Evolutionary conservation across 37 sponge, comb jelly and placozoan genomes (phyloP).

Genomic region (Dysidea cf. avara): DNA sequence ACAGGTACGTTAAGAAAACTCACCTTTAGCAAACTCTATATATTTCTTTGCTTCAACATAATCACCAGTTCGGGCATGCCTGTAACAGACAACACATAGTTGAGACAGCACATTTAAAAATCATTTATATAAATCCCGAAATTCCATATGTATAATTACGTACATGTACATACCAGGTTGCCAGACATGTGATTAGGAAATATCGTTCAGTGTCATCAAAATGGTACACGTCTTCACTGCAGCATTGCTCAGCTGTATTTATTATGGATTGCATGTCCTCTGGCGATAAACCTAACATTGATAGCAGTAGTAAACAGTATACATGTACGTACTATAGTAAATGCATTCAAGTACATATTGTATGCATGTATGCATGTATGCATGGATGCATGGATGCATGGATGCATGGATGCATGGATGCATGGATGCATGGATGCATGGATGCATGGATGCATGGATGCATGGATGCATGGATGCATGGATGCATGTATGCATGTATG

Average conservation of each 20-base stretch:
- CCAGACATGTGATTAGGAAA: conserved; percentile 60
- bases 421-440: neutral
- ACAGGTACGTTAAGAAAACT: too few species aligned
- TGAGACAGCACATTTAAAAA: too few species aligned
- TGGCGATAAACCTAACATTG: conserved; percentile 35
- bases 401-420: neutral
- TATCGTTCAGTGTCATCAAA: conserved; percentile 70
- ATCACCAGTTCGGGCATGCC: conserved; percentile 50
- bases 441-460: neutral
- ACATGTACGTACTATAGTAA: neutral
- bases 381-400: neutral
- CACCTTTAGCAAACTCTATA: conserved; percentile 29
- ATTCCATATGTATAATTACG: neutral
- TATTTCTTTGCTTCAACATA: conserved; percentile 19
- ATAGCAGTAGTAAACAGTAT: too few species aligned
- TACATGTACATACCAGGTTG: conserved; percentile 53
- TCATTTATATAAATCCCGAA: neutral
- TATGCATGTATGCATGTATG: neutral
- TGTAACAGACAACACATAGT: conserved; percentile 15
- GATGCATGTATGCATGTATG: neutral
- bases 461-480: neutral
- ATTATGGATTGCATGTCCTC: conserved; percentile 26
- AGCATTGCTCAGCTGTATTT: conserved; percentile 25
- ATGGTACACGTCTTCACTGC: conserved; percentile 65
- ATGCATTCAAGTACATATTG: neutral